These are phyloP conservation scores for Macaria notata DNA, from an alignment of 2,888 invertebrate species.

Conservation along the genomic window DNA sequence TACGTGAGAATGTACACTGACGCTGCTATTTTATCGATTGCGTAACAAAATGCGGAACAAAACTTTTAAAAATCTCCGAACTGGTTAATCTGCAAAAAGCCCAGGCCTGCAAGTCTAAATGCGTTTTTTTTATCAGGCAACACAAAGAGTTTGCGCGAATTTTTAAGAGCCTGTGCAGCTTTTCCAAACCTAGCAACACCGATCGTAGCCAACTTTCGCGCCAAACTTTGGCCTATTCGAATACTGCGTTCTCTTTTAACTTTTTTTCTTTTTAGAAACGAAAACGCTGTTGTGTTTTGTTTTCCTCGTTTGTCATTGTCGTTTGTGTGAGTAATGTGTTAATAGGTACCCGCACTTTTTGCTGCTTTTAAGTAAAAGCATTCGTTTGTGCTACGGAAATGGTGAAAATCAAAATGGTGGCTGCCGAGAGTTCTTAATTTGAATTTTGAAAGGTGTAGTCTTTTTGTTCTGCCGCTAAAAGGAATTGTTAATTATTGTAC, in stretches of 20 bases:
- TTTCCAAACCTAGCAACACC: conserved; percentile 30
- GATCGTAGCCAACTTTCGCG: conserved; percentile 45
- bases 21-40: conserved; percentile 31
- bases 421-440: conserved; percentile 36
- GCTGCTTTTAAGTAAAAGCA: conserved; percentile 50
- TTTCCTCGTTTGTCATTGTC: conserved; percentile 54
- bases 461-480: conserved; percentile 30
- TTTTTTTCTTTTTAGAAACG: conserved; percentile 41
- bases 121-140: conserved; percentile 14
- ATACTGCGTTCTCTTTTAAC: conserved; percentile 50
- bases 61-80: background rate
- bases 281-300: conserved; percentile 43
- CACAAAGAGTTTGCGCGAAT: conserved; percentile 23
- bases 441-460: conserved; percentile 27
- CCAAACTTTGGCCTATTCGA: conserved; percentile 47
- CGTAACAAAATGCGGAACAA: conserved; percentile 9
- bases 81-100: conserved; percentile 14
- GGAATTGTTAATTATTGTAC: conserved; percentile 24
- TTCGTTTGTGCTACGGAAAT: conserved; percentile 45
- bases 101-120: conserved; percentile 2
- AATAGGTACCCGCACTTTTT: conserved; percentile 51
- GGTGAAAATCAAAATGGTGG: conserved; percentile 47
- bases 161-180: conserved; percentile 20
- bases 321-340: conserved; percentile 56
- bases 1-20: conserved; percentile 50